Base-by-base conservation (phyloP, 2,888 invertebrate genomes). In the Stenchaetothrips biformis region DNA sequence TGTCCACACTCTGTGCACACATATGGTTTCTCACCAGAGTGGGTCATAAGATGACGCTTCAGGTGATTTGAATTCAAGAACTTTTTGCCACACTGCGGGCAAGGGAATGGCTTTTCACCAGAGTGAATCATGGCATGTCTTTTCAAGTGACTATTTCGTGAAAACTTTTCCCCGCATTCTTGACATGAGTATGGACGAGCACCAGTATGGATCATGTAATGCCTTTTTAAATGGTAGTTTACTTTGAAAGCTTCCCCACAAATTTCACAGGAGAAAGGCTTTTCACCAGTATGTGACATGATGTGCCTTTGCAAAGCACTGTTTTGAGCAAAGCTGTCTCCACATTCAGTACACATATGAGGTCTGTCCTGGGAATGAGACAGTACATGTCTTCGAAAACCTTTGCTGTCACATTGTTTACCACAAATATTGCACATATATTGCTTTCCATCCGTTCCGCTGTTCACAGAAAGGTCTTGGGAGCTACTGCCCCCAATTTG, bases 231-330 rank as follows among this genome's bases (percentile, higher is more conserved):
- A 74, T 74, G 67, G 8, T 74, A 74, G 11, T 74, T 74, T 9
- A 74, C 67, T 74, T 74, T 74, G 7, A 74, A 74, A 21, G 21
- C 25, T 25, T 74, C 67, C 21, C 67, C 67, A 74, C 67, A 74
- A 25, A 74, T 21, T 74, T 25, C 67, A 74, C 67, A 74, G 7
- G 25, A 11, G 25, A 74, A 74, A 11, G 67, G 67, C 11, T 74
- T 74, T 25, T 74, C 67, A 25, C 67, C 67, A 1, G 67, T 74
- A 21, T 74, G 67, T 8, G 67, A 74, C 67, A 74, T 74, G 25
- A 74, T 74, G 25, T 74, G 67, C 25, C 67, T 74, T 25, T 74
- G 67, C 25, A 74, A 74, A 9, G 67, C 67, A 74, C 67, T 74
- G 25, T 74, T 74, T 25, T 74, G 67, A 21, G 67, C 67, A 25